Percentiles rank a stretch among this genome's conserved stretches.
These are phyloP conservation scores for Atethmia centrago DNA, from an alignment of 2,888 invertebrate genomes.

Conservation along the genomic window DNA sequence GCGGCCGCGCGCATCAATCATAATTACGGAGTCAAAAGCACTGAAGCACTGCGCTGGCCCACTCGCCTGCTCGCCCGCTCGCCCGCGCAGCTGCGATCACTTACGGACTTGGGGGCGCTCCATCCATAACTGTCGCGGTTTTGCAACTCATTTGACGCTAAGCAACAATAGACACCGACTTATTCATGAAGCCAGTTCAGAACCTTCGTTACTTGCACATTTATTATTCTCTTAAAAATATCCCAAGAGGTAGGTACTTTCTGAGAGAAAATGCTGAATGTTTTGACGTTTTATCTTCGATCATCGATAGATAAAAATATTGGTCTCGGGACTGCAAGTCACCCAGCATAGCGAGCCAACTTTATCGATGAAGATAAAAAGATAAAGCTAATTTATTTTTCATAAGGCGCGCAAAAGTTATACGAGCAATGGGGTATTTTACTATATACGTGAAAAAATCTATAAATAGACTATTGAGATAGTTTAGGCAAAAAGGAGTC, in stretches of 20 bases:
- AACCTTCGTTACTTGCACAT: constrained; percentile 28
- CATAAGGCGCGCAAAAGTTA: too few species aligned
- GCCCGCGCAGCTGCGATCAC: not conserved
- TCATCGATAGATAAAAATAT: not conserved
- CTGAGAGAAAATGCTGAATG: constrained; percentile 1
- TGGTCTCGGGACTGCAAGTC: not conserved
- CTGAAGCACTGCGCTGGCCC: not conserved
- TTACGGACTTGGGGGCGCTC: not conserved
- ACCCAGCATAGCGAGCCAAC: too few species aligned
- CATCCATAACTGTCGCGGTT: constrained; percentile 31
- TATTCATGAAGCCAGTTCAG: constrained; percentile 24
- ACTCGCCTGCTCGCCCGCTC: too few species aligned
- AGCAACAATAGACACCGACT: constrained; percentile 28
- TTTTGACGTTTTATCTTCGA: constrained; percentile 15
- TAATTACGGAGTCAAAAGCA: constrained; percentile 5
- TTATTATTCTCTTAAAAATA: constrained; percentile 12
- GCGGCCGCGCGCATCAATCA: constrained; percentile 22
- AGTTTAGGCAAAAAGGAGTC: too few species aligned
- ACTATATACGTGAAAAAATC: too few species aligned
- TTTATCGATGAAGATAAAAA: not conserved
- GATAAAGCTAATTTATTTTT: not conserved
- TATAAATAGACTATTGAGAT: too few species aligned
- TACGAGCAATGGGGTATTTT: too few species aligned
- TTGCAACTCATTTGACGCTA: constrained; percentile 40
- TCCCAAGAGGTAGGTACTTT: too few species aligned